phyloP scores from a whole-genome alignment of 1,140 invertebrate species.

The Meloidogyne exigua region DNA sequence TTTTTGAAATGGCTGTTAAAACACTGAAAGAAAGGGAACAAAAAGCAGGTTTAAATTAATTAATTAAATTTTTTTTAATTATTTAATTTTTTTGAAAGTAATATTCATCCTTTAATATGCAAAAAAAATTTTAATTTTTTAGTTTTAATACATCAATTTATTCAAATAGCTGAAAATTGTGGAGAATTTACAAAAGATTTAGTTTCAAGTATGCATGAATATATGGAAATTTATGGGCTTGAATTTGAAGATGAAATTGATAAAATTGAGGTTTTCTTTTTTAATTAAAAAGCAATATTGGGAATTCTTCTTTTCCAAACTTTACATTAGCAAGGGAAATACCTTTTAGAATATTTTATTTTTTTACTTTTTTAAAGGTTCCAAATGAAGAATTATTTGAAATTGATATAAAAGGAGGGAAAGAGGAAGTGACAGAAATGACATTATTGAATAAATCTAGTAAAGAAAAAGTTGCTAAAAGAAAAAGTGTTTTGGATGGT shows the following conservation, averaged over 20 bases:
- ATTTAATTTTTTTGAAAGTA: no score
- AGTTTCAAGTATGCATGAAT: background rate
- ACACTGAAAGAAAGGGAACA: background rate
- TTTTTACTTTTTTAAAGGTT: constrained; percentile 4
- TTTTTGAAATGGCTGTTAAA: constrained; percentile 26
- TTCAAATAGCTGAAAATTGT: constrained; percentile 10
- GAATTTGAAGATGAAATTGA: constrained; percentile 12
- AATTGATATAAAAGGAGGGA: constrained; percentile 16
- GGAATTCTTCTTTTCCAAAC: no score
- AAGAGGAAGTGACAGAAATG: background rate
- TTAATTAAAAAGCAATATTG: no score
- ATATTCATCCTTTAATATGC: no score
- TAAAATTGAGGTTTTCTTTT: background rate
- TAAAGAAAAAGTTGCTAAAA: background rate
- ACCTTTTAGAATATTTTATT: background rate
- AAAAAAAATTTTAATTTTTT: background rate
- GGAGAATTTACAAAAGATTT: constrained; percentile 15
- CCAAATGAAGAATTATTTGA: constrained; percentile 15
- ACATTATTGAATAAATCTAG: background rate
- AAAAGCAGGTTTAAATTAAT: constrained; percentile 7
- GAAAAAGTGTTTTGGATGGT: constrained; percentile 20
- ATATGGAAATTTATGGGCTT: constrained; percentile 7
- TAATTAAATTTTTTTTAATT: no score
- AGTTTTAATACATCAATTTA: constrained; percentile 16
- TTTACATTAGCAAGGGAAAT: no score